These are phyloP conservation scores for Labia minor DNA, from an alignment of 2,888 invertebrate genomes.

Conservation along the genomic window DNA sequence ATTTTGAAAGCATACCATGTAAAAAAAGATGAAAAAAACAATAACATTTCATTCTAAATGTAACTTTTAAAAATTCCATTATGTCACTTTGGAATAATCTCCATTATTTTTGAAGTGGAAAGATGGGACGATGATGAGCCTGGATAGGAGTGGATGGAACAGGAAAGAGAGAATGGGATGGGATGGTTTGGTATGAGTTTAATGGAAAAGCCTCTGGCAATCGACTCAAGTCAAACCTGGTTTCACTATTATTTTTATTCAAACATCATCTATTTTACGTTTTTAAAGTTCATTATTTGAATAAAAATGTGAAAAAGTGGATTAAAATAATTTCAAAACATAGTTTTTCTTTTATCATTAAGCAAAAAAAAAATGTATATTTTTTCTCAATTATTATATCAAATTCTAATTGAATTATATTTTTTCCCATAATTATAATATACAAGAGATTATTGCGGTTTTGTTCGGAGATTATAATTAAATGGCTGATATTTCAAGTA, in stretches of 20 bases:
- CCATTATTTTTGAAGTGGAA: conserved; percentile 1
- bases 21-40: neutral
- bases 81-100: neutral
- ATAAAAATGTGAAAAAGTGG: neutral
- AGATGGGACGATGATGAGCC: neutral
- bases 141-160: too few species aligned
- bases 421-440: too few species aligned
- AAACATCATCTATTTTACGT: neutral
- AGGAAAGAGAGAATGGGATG: neutral
- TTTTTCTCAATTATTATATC: too few species aligned
- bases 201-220: conserved; percentile 13
- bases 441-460: too few species aligned
- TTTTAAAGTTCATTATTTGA: neutral
- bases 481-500: too few species aligned
- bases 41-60: neutral
- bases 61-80: conserved; percentile 8
- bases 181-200: neutral
- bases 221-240: neutral
- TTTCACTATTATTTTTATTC: neutral
- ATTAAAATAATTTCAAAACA: too few species aligned
- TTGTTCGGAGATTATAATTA: too few species aligned
- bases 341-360: too few species aligned
- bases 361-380: too few species aligned
- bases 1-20: too few species aligned
- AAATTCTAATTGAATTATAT: too few species aligned